Percentiles rank a stretch among this genome's conserved stretches.
Evolutionary conservation across 1,140 invertebrate genomes (phyloP).

Genomic region (Zaprionus taronus): DNA sequence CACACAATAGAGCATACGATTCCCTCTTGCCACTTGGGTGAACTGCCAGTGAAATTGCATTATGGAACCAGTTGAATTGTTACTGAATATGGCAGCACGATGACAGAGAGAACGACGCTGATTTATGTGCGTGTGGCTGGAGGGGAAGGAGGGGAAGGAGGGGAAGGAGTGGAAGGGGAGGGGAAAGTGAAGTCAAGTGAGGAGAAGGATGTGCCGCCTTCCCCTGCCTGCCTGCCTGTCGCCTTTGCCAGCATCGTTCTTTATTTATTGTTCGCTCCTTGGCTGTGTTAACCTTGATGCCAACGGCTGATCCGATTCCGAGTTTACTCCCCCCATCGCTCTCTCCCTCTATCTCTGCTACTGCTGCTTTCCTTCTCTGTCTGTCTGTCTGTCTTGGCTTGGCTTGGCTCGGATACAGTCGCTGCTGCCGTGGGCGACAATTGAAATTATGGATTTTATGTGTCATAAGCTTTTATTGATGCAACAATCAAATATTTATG

Average conservation of each 20-base stretch:
- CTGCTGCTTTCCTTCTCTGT: background rate
- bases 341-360: background rate
- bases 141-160: background rate
- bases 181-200: background rate
- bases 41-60: slow-evolving; percentile 5
- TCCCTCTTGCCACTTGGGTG: background rate
- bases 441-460: slow-evolving; percentile 83
- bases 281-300: slow-evolving; percentile 42
- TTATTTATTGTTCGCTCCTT: slow-evolving; percentile 49
- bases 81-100: slow-evolving; percentile 8
- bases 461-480: slow-evolving; percentile 83
- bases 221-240: background rate
- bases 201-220: background rate
- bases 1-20: background rate
- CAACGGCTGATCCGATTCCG: slow-evolving; percentile 43
- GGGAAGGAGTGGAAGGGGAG: background rate
- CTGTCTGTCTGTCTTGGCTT: background rate
- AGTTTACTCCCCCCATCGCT: background rate
- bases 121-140: slow-evolving; percentile 28
- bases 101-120: slow-evolving; percentile 27
- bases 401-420: slow-evolving; percentile 3
- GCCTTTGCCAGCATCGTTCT: slow-evolving; percentile 29
- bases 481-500: slow-evolving; percentile 83
- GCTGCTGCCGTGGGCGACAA: slow-evolving; percentile 60
- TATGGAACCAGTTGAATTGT: slow-evolving; percentile 10